Conservation (phyloP, 2,113 vertebrate species). For the Psilopsiagon aurifrons region DNA sequence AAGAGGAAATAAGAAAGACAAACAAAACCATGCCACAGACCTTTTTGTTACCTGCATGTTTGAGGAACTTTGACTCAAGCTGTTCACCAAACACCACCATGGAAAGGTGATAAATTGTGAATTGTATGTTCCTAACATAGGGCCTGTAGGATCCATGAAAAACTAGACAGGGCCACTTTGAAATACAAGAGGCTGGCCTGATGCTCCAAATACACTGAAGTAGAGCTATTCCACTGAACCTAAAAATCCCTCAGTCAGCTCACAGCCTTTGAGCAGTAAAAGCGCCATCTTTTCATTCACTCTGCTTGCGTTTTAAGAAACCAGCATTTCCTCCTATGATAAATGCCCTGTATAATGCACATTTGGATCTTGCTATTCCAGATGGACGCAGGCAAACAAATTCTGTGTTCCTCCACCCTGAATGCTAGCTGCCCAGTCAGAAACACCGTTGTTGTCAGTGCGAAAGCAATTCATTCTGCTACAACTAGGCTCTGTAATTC, state of each 20-base stretch:
- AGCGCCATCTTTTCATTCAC: background rate
- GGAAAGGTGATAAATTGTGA: background rate
- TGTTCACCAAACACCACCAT: background rate
- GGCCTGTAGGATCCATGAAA: background rate
- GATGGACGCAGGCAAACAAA: background rate
- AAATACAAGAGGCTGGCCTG: background rate
- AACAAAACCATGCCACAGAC: background rate
- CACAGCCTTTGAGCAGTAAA: background rate
- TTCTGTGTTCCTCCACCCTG: background rate
- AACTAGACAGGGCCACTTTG: background rate
- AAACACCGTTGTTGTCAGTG: background rate
- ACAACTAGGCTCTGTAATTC: background rate
- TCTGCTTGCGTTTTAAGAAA: background rate
- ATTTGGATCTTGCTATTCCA: background rate
- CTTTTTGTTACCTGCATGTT: background rate
- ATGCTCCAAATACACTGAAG: background rate
- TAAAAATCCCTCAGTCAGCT: background rate
- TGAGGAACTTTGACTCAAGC: background rate
- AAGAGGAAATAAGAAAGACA: background rate
- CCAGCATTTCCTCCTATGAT: background rate
- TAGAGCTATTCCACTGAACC: background rate
- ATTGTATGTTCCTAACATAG: rapidly evolving
- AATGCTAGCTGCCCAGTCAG: background rate
- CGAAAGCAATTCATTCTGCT: background rate
- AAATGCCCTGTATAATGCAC: background rate